These are phyloP conservation scores for Catagonus wagneri DNA, from an alignment of 2,113 vertebrate species.

Conservation along the genomic window DNA sequence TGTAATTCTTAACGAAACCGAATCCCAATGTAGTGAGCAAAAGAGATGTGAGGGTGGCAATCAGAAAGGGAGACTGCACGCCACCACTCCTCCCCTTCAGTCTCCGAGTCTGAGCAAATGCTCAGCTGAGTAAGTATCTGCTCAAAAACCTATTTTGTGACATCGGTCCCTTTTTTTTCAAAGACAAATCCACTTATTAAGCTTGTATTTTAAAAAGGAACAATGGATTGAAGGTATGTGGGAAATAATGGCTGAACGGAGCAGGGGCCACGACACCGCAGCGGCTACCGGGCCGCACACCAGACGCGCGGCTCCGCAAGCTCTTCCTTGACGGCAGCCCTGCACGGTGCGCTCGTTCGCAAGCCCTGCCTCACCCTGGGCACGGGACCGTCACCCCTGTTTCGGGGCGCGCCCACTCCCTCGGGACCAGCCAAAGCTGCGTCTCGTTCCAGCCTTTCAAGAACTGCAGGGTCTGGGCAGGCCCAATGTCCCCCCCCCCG, in stretches of 20 bases:
- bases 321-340: too few relatives aligned
- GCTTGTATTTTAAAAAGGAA: background rate
- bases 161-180: background rate
- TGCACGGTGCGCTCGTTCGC: background rate
- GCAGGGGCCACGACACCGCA: background rate
- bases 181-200: background rate
- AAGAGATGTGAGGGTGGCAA: background rate
- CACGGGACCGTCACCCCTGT: rapidly evolving
- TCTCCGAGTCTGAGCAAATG: background rate
- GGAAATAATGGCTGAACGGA: background rate
- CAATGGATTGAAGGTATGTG: background rate
- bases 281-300: background rate
- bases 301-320: too few relatives aligned
- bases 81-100: background rate
- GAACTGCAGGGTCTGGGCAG: background rate
- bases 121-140: background rate
- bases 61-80: background rate
- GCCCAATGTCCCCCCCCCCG: background rate
- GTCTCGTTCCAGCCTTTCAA: background rate
- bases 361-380: rapidly evolving
- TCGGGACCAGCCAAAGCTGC: background rate
- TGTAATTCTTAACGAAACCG: background rate
- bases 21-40: background rate
- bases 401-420: background rate
- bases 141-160: background rate